Conservation (phyloP, 1,140 invertebrate species). For the Solenopsis fugax region DNA sequence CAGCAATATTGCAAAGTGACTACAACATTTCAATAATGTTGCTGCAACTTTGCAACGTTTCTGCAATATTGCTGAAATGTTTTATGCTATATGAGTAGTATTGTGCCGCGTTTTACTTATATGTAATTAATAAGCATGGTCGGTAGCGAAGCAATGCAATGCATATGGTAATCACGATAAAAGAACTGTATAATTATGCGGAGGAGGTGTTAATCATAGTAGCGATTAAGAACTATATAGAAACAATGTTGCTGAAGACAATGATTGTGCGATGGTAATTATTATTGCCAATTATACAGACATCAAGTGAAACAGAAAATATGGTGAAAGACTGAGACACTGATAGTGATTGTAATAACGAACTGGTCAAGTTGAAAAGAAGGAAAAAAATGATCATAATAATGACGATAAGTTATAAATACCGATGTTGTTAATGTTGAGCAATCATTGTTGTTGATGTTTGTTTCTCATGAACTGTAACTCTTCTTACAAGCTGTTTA, state of each 20-base stretch:
- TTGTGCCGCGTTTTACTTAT: constrained; percentile 4
- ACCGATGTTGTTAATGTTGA: constrained; percentile 83
- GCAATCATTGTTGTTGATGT: constrained; percentile 83
- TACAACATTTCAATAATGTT: too few relatives aligned
- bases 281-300: constrained; percentile 71
- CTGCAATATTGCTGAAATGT: too few relatives aligned
- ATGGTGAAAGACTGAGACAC: constrained; percentile 72
- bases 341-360: constrained; percentile 70
- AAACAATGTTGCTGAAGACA: constrained; percentile 74
- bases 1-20: too few relatives aligned
- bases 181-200: constrained; percentile 23
- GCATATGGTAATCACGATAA: constrained; percentile 40
- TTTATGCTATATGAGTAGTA: background rate
- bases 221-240: constrained; percentile 47
- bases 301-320: constrained; percentile 62
- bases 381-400: constrained; percentile 76
- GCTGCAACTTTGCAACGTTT: too few relatives aligned
- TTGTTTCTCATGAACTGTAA: constrained; percentile 80
- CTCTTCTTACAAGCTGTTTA: constrained; percentile 75
- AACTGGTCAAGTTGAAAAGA: constrained; percentile 61
- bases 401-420: constrained; percentile 80
- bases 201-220: constrained; percentile 36
- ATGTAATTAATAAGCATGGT: constrained; percentile 48
- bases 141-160: constrained; percentile 50
- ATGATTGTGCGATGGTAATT: constrained; percentile 70